Conservation (phyloP, 2,888 invertebrate species). For the Ectobius pallidus region DNA sequence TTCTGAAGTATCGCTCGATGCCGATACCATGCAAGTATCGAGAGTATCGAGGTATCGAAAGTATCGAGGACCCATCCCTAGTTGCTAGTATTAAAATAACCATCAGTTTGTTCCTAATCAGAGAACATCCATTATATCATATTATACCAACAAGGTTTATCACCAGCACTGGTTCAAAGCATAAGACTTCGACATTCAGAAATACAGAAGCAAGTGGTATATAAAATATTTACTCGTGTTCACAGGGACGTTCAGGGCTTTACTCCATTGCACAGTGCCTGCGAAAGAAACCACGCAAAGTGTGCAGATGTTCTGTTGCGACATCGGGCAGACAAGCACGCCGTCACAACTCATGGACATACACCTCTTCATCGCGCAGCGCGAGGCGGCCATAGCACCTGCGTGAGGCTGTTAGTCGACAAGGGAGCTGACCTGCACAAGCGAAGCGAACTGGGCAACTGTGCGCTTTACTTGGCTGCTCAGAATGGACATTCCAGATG, state of each 20-base stretch:
- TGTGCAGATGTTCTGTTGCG: neutral
- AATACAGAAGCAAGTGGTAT: too few species aligned
- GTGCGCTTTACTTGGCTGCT: constrained; percentile 33
- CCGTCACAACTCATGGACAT: neutral
- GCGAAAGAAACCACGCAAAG: neutral
- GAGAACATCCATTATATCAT: too few species aligned
- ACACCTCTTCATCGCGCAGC: constrained; percentile 24
- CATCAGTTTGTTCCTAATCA: too few species aligned
- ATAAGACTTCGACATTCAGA: too few species aligned
- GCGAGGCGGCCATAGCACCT: neutral
- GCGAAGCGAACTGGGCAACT: constrained; percentile 2
- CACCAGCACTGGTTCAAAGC: too few species aligned
- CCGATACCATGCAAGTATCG: too few species aligned
- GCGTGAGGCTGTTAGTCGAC: constrained; percentile 20
- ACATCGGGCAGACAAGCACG: neutral
- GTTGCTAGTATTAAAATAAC: too few species aligned
- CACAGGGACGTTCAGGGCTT: neutral
- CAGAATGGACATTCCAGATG: constrained; percentile 5
- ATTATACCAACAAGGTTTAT: too few species aligned
- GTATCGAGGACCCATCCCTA: too few species aligned
- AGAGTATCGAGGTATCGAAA: too few species aligned
- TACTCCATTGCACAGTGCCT: neutral
- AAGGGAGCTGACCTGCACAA: constrained; percentile 25
- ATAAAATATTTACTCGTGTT: too few species aligned
- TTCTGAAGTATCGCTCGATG: too few species aligned